phyloP scores from a whole-genome alignment of 2,113 vertebrate genomes.

The Psephotus haematonotus region DNA sequence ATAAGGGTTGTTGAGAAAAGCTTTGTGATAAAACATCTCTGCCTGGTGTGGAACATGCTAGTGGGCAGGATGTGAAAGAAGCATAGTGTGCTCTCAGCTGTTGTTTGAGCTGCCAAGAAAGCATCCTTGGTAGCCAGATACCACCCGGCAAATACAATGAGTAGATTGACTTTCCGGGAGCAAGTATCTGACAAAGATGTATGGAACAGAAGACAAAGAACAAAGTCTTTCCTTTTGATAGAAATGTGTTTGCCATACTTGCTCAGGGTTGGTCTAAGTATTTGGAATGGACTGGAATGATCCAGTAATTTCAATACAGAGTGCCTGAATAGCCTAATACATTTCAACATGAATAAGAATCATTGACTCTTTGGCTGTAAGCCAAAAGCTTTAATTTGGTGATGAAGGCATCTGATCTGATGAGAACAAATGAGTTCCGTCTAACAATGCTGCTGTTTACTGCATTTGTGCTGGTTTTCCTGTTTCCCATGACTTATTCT shows the following conservation, averaged over 20 bases:
- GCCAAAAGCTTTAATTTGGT: neutral
- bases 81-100: neutral
- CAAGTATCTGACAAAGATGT: conserved; percentile 1
- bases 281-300: neutral
- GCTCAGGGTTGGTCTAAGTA: neutral
- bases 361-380: neutral
- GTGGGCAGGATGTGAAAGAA: neutral
- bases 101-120: neutral
- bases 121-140: neutral
- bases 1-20: neutral
- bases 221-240: neutral
- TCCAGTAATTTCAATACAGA: neutral
- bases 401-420: neutral
- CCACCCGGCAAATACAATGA: neutral
- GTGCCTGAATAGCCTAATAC: neutral
- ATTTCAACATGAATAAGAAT: neutral
- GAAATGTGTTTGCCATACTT: neutral
- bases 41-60: neutral
- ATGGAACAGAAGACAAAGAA: conserved; percentile 16
- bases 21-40: neutral
- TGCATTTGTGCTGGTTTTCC: neutral
- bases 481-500: neutral
- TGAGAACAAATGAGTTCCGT: neutral
- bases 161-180: conserved; percentile 18
- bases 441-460: neutral